Evolutionary conservation across 2,113 vertebrate genomes (phyloP).

Genomic region (Sakesphorus luctuosus): DNA sequence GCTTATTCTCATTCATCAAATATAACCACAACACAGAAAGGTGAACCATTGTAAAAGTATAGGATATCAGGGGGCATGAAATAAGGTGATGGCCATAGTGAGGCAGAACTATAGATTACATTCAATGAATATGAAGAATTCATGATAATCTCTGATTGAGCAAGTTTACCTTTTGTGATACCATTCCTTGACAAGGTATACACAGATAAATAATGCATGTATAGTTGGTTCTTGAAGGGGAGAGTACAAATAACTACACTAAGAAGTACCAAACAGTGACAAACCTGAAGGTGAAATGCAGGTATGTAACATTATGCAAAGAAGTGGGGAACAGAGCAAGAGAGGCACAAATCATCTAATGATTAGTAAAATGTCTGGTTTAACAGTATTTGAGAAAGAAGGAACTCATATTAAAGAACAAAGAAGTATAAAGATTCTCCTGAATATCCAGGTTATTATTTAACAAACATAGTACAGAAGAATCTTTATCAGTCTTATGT

Average conservation of each 20-base stretch:
- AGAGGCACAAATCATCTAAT: background rate
- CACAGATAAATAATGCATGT: background rate
- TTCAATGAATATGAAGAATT: background rate
- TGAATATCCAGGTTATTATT: background rate
- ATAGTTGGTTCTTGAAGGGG: background rate
- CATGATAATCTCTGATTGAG: background rate
- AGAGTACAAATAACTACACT: background rate
- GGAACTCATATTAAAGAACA: background rate
- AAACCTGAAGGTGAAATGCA: background rate
- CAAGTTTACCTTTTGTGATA: background rate
- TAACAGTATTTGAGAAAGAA: background rate
- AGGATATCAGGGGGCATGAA: background rate
- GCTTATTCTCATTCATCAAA: background rate
- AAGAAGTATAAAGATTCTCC: background rate
- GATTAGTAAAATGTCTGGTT: background rate
- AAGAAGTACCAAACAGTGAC: background rate
- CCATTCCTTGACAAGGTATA: background rate
- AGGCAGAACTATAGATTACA: background rate
- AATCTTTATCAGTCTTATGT: background rate
- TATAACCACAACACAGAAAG: background rate
- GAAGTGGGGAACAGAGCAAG: background rate
- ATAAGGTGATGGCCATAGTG: background rate
- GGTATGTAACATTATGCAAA: fast-evolving
- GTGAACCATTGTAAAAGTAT: background rate
- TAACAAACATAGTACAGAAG: background rate